Conservation (phyloP, 2,113 vertebrate species). For the Sardina pilchardus region DNA sequence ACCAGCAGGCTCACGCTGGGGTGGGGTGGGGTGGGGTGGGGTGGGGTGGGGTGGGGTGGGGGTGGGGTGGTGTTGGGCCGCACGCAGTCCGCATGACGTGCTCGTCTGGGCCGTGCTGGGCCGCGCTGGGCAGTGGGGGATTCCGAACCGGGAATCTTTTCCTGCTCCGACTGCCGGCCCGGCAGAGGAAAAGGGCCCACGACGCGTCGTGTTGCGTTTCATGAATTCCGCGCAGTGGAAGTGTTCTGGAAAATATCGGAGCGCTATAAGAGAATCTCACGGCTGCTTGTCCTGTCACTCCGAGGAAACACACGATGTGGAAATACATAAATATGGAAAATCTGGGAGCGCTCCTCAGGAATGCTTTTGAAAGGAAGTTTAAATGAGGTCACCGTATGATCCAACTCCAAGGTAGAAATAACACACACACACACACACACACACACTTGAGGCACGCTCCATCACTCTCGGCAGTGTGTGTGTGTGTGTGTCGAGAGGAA, state of each 20-base stretch:
- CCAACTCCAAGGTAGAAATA: slow-evolving; percentile 39
- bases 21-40: no score
- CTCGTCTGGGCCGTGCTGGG: background rate
- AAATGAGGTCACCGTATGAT: slow-evolving; percentile 49
- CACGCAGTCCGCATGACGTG: slow-evolving; percentile 53
- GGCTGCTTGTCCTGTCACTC: slow-evolving; percentile 35
- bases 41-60: no score
- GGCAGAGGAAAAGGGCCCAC: slow-evolving; percentile 52
- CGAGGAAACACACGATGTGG: slow-evolving; percentile 37
- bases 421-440: slow-evolving; percentile 14
- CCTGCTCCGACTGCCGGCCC: slow-evolving; percentile 49
- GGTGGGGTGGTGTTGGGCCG: no score
- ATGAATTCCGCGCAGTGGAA: slow-evolving; percentile 45
- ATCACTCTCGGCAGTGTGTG: background rate
- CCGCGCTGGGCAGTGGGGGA: slow-evolving; percentile 46
- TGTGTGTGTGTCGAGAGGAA: background rate
- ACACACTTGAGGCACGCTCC: background rate
- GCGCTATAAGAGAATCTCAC: slow-evolving; percentile 48
- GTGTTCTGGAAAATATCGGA: slow-evolving; percentile 42
- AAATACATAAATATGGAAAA: slow-evolving; percentile 42
- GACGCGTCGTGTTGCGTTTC: slow-evolving; percentile 55
- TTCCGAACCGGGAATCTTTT: slow-evolving; percentile 52
- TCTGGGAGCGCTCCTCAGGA: slow-evolving; percentile 32
- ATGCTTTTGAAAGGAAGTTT: slow-evolving; percentile 39
- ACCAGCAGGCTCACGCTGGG: slow-evolving; percentile 61